phyloP scores from a whole-genome alignment of 2,797 vertebrate species.

The Pelodytes ibericus region DNA sequence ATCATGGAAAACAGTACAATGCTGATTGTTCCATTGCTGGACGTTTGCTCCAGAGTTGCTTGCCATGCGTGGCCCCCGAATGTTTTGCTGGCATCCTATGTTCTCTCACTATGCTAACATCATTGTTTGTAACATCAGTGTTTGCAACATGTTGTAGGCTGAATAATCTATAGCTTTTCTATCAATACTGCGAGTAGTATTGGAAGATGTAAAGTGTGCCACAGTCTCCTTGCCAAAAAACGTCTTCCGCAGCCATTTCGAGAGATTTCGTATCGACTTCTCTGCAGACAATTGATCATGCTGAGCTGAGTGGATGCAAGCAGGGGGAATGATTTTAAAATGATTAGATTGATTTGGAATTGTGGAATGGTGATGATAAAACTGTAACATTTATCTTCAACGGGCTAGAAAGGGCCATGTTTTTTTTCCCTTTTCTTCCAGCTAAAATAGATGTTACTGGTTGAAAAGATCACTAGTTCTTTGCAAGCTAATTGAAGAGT shows the following conservation, averaged over 20 bases:
- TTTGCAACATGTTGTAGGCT: too few species aligned
- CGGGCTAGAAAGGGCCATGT: slow-evolving; percentile 25
- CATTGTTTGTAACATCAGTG: too few species aligned
- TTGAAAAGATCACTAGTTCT: slow-evolving; percentile 64
- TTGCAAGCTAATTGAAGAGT: slow-evolving; percentile 72
- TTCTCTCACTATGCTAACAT: too few species aligned
- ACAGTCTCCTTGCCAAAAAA: not conserved
- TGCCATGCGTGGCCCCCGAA: too few species aligned
- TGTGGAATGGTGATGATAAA: slow-evolving; percentile 51
- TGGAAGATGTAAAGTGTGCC: too few species aligned
- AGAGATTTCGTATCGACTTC: not conserved
- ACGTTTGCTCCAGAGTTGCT: too few species aligned
- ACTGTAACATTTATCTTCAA: slow-evolving; percentile 55
- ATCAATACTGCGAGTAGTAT: too few species aligned
- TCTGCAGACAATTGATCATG: not conserved
- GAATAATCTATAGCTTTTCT: too few species aligned
- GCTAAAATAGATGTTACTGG: slow-evolving; percentile 60
- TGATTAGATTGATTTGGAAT: slow-evolving; percentile 53
- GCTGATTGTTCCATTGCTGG: too few species aligned
- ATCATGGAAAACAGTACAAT: too few species aligned
- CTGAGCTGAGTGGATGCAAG: not conserved
- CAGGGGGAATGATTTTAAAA: slow-evolving; percentile 37
- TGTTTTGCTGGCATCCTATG: too few species aligned
- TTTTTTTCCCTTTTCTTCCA: slow-evolving; percentile 39
- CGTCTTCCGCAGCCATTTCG: not conserved